Evolutionary conservation across 2,113 vertebrate genomes (phyloP).

Genomic region (Ancistrus triradiatus): DNA sequence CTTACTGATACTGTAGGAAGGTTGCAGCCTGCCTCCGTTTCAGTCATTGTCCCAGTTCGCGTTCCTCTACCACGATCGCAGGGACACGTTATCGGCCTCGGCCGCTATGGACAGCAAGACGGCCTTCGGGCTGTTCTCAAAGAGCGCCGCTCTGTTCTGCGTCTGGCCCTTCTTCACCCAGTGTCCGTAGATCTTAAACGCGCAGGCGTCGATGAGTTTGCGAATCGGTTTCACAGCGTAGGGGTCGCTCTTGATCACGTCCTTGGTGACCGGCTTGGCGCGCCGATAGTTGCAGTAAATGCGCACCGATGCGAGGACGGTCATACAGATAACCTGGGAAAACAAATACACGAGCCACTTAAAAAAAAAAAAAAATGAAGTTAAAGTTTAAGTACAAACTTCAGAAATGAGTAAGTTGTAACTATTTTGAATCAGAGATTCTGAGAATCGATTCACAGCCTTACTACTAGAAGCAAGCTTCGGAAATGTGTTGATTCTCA

Average conservation of each 20-base stretch:
- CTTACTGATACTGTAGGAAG: too few relatives aligned
- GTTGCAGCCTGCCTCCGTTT: neutral
- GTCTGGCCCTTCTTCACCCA: slow-evolving; percentile 98
- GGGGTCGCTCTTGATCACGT: slow-evolving; percentile 85
- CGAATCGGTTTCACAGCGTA: slow-evolving; percentile 87
- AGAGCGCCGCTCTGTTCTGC: slow-evolving; percentile 93
- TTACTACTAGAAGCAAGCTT: too few relatives aligned
- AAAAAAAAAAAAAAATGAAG: too few relatives aligned
- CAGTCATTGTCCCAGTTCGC: neutral
- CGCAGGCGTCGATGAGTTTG: slow-evolving; percentile 89
- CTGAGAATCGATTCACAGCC: too few relatives aligned
- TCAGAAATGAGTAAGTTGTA: too few relatives aligned
- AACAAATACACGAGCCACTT: too few relatives aligned
- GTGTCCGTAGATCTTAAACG: slow-evolving; percentile 95
- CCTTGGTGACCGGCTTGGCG: slow-evolving; percentile 82
- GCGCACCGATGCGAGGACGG: slow-evolving; percentile 84
- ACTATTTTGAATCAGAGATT: too few relatives aligned
- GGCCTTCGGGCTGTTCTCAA: slow-evolving; percentile 94
- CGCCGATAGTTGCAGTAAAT: slow-evolving; percentile 93
- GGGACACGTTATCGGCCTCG: slow-evolving; percentile 60
- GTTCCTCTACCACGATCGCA: slow-evolving; percentile 53
- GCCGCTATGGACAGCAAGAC: slow-evolving; percentile 77
- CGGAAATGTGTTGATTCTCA: too few relatives aligned
- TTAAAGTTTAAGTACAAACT: too few relatives aligned
- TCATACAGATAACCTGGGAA: slow-evolving; percentile 84